phyloP scores from a whole-genome alignment of 2,888 invertebrate species.

The Drosophila fungiperda region DNA sequence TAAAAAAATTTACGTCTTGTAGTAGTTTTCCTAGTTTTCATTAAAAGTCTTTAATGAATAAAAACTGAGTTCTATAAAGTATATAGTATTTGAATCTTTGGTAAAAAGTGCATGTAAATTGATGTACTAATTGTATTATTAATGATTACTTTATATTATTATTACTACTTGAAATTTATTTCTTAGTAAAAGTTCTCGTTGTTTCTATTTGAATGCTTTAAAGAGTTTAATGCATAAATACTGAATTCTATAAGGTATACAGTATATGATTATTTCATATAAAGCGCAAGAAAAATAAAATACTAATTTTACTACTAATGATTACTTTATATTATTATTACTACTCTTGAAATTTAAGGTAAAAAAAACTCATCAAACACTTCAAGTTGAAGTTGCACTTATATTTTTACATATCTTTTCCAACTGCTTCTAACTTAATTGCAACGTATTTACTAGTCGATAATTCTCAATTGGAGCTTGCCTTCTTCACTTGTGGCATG shows the following conservation, averaged over 20 bases:
- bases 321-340: too few species aligned
- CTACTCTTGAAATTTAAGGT: not conserved
- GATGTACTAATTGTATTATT: too few species aligned
- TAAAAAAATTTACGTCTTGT: not conserved
- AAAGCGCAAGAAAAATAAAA: too few species aligned
- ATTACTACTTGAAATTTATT: not conserved
- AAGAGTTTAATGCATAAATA: too few species aligned
- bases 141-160: not conserved
- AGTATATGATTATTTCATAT: too few species aligned
- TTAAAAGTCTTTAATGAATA: too few species aligned
- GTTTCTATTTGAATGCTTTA: not conserved
- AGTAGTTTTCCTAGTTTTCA: not conserved
- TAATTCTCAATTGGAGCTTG: not conserved
- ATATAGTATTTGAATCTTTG: too few species aligned
- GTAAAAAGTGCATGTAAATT: too few species aligned
- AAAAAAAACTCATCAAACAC: not conserved
- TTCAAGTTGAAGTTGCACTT: not conserved
- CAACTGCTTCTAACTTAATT: not conserved
- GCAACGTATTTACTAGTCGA: constrained; percentile 4
- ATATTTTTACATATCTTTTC: not conserved
- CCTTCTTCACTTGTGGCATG: constrained; percentile 30
- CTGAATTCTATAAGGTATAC: too few species aligned
- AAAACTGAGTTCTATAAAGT: too few species aligned
- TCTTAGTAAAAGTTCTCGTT: not conserved
- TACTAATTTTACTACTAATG: too few species aligned